Conservation (phyloP, 2,113 vertebrate species). For the Ascaphus truei region DNA sequence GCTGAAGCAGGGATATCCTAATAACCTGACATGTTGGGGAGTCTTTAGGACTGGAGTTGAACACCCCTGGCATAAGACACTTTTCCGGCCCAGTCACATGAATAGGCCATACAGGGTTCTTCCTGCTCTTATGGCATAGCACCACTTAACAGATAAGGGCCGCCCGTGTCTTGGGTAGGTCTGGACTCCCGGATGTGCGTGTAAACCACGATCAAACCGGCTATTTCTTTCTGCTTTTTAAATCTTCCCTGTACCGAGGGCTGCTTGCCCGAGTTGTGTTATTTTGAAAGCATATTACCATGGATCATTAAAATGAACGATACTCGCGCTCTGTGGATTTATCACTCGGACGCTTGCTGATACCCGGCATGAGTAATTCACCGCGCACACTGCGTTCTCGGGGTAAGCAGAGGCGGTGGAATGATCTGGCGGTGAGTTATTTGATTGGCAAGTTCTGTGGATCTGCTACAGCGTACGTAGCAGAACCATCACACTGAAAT, state of each 20-base stretch:
- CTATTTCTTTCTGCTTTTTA: no score
- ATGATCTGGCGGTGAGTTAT: not conserved
- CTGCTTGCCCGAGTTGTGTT: not conserved
- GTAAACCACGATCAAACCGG: no score
- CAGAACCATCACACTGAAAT: not conserved
- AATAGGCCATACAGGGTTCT: no score
- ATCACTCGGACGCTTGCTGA: not conserved
- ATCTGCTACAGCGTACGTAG: not conserved
- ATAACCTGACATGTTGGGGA: no score
- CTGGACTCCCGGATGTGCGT: no score
- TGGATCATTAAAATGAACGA: constrained; percentile 2
- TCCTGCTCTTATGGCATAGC: no score
- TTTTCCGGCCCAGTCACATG: no score
- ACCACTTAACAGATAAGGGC: no score
- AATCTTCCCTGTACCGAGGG: not conserved
- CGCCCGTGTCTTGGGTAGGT: no score
- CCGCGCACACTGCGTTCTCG: not conserved
- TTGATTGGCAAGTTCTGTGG: constrained; percentile 14
- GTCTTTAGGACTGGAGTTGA: no score
- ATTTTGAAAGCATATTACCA: not conserved
- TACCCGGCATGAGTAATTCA: not conserved
- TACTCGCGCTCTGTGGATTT: constrained; percentile 1
- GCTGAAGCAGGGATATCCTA: no score
- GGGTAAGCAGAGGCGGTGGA: not conserved
- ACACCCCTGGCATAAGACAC: no score